phyloP scores from a whole-genome alignment of 2,888 invertebrate species.

The Agrochola macilenta region DNA sequence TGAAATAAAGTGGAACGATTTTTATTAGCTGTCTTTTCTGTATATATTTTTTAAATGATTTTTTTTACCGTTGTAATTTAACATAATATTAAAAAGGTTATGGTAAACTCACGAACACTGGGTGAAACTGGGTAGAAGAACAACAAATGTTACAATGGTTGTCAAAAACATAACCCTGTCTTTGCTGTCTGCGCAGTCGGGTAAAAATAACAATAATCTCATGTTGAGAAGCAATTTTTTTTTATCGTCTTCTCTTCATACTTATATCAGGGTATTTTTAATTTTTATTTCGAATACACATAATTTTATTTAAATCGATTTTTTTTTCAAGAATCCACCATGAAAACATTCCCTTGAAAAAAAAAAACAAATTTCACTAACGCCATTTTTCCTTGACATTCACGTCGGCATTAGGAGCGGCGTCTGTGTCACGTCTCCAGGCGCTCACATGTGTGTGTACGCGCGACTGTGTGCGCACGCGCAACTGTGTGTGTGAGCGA shows the following conservation, averaged over 20 bases:
- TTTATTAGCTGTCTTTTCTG: neutral
- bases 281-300: neutral
- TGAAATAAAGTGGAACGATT: too few species aligned
- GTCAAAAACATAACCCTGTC: neutral
- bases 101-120: neutral
- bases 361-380: slow-evolving; percentile 73
- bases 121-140: neutral
- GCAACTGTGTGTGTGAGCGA: slow-evolving; percentile 67
- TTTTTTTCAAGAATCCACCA: slow-evolving; percentile 45
- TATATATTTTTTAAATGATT: neutral
- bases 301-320: neutral
- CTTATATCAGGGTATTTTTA: neutral
- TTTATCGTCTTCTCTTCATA: neutral
- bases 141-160: neutral
- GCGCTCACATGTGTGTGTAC: slow-evolving; percentile 59
- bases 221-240: neutral
- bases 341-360: slow-evolving; percentile 65
- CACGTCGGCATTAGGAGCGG: slow-evolving; percentile 78
- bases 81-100: neutral
- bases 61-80: neutral
- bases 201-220: neutral
- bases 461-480: slow-evolving; percentile 56
- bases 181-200: neutral
- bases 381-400: slow-evolving; percentile 75
- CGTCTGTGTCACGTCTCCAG: slow-evolving; percentile 85